phyloP scores from a whole-genome alignment of 2,888 invertebrate species.

The Ennomos quercinarius region DNA sequence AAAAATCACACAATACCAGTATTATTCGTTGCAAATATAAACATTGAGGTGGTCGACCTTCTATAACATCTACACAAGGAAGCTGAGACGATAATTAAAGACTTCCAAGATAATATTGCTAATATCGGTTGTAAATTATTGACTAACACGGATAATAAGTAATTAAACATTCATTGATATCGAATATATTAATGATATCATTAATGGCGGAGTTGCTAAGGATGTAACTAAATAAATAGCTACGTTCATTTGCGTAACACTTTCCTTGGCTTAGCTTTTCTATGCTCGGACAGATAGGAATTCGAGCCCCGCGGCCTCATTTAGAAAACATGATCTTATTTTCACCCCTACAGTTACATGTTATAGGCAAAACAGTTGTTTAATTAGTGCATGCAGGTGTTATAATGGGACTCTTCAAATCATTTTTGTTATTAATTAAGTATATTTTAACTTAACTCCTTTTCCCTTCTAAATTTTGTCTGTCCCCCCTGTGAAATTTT shows the following conservation, averaged over 20 bases:
- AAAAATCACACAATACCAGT: background rate
- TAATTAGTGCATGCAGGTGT: too few species aligned
- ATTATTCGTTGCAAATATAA: slow-evolving; percentile 11
- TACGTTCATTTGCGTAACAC: background rate
- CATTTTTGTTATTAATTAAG: too few species aligned
- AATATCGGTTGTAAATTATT: slow-evolving; percentile 18
- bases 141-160: slow-evolving; percentile 22
- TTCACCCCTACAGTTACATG: too few species aligned
- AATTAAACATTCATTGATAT: slow-evolving; percentile 11
- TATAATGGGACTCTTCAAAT: too few species aligned
- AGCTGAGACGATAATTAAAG: slow-evolving; percentile 19
- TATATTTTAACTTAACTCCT: too few species aligned
- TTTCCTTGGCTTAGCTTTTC: too few species aligned
- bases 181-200: slow-evolving; percentile 9
- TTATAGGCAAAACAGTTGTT: too few species aligned
- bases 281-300: too few species aligned
- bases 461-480: too few species aligned
- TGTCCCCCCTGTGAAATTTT: too few species aligned
- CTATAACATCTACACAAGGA: slow-evolving; percentile 22
- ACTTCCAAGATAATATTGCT: slow-evolving; percentile 19
- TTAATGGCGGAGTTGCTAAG: slow-evolving; percentile 8
- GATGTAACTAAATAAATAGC: slow-evolving; percentile 2
- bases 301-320: too few species aligned
- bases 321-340: too few species aligned
- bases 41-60: slow-evolving; percentile 23